Percentiles rank a stretch among this genome's conserved stretches.
Conservation (phyloP, 2,797 vertebrate species). For the Gorsachius magnificus region DNA sequence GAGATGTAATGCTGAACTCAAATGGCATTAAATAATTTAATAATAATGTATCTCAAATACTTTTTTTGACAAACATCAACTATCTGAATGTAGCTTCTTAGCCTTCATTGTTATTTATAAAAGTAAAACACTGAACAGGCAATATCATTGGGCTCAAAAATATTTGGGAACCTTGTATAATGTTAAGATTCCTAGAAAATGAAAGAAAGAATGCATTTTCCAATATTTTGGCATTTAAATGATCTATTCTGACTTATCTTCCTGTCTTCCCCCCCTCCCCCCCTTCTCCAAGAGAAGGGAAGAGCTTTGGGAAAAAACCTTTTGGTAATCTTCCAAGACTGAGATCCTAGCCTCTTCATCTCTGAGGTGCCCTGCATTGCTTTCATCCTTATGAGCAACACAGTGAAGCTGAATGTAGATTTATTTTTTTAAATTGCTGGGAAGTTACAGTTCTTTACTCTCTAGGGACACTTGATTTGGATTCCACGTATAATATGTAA, state of each 20-base stretch:
- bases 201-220: neutral
- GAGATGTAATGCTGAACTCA: neutral
- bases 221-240: neutral
- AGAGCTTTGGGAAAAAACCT: neutral
- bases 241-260: neutral
- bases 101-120: neutral
- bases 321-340: neutral
- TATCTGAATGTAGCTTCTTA: neutral
- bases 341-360: neutral
- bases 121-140: neutral
- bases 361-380: neutral
- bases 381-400: neutral
- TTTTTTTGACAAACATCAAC: neutral
- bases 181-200: neutral
- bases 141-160: neutral
- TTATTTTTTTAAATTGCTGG: neutral
- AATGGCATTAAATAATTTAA: neutral
- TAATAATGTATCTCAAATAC: neutral
- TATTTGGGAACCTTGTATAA: neutral
- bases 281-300: neutral
- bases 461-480: neutral
- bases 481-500: neutral
- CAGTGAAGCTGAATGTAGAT: neutral
- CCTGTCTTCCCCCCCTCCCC: neutral
- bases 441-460: neutral